Percentiles rank a stretch among this genome's conserved stretches.
These are phyloP conservation scores for Mormyrus proboscirostris DNA, from an alignment of 2,797 vertebrate species.

Conservation along the genomic window DNA sequence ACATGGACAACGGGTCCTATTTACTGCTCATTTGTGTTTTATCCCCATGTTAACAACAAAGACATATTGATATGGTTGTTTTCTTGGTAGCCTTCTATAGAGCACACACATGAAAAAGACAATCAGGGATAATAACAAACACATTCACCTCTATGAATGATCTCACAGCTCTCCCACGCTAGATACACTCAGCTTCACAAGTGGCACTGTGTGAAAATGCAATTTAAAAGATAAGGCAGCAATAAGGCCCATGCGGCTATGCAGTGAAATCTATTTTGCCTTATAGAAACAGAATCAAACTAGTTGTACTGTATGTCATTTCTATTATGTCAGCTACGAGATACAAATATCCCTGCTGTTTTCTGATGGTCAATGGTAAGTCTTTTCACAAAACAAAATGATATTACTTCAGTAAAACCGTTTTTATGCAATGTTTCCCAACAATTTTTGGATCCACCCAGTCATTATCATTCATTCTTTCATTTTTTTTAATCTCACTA, in stretches of 20 bases:
- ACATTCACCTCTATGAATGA: constrained; percentile 7
- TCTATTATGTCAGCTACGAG: background rate
- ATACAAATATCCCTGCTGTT: background rate
- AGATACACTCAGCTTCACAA: background rate
- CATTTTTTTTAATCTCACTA: background rate
- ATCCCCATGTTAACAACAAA: background rate
- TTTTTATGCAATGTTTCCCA: background rate
- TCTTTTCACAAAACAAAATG: background rate
- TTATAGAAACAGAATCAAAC: background rate
- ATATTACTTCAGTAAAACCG: background rate
- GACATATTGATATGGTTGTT: background rate
- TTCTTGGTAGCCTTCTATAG: background rate
- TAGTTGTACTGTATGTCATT: background rate
- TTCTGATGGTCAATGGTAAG: background rate
- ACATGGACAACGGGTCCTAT: background rate
- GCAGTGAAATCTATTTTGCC: background rate
- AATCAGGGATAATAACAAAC: background rate
- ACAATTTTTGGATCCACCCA: background rate
- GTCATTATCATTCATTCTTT: background rate
- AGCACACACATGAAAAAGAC: background rate
- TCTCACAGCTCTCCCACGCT: background rate
- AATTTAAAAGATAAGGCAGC: constrained; percentile 2
- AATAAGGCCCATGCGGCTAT: background rate
- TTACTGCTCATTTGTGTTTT: background rate
- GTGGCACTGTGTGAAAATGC: background rate